Evolutionary conservation across 2,113 vertebrate genomes (phyloP).

Genomic region (Piaya cayana): DNA sequence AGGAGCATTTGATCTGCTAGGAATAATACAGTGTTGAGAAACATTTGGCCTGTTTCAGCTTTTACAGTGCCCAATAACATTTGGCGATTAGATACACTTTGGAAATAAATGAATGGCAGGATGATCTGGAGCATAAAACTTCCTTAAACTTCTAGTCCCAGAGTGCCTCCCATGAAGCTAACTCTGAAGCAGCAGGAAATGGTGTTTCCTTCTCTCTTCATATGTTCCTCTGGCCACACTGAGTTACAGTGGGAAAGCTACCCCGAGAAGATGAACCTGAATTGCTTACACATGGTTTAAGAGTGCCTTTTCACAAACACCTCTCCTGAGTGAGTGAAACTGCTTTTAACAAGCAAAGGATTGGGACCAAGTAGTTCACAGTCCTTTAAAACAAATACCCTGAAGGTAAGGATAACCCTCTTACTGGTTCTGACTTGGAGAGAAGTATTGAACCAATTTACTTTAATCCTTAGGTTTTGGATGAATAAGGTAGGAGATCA

Average conservation of each 20-base stretch:
- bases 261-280: not conserved
- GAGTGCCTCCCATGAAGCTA: not conserved
- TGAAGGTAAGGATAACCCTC: not conserved
- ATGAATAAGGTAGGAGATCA: rapidly evolving
- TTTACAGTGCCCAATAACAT: not conserved
- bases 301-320: not conserved
- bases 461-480: not conserved
- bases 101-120: not conserved
- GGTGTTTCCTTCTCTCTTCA: not conserved
- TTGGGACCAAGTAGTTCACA: not conserved
- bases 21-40: not conserved
- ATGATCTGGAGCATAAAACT: not conserved
- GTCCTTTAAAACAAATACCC: not conserved
- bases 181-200: not conserved
- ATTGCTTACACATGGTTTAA: not conserved
- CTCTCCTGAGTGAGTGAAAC: not conserved
- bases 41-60: not conserved
- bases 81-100: not conserved
- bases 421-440: not conserved
- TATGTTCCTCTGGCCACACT: not conserved
- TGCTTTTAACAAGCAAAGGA: not conserved
- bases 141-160: not conserved
- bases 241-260: not conserved
- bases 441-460: not conserved
- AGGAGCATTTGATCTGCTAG: not conserved